Conservation (phyloP, 2,113 vertebrate species). For the Micronisus gabar region DNA sequence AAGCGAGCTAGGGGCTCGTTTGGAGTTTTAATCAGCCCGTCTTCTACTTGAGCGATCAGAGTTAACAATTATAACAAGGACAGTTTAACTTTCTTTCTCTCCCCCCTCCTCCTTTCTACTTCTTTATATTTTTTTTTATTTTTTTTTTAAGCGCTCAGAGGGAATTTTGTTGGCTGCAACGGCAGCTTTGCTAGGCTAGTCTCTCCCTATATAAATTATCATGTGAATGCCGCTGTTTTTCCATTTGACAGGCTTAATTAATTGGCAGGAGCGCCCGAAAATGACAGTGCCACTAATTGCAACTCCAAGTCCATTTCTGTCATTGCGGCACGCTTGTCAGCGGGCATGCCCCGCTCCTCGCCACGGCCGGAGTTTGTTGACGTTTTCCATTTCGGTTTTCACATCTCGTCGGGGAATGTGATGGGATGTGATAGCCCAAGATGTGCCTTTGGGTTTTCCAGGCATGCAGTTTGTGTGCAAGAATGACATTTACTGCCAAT, state of each 20-base stretch:
- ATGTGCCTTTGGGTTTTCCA: slow-evolving; percentile 44
- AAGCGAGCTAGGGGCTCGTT: slow-evolving; percentile 80
- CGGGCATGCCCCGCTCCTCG: slow-evolving; percentile 63
- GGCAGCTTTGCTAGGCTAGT: slow-evolving; percentile 57
- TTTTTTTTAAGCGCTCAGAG: slow-evolving; percentile 45
- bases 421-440: slow-evolving; percentile 44
- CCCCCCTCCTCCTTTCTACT: not conserved
- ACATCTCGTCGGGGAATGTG: slow-evolving; percentile 19
- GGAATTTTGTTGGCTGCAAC: slow-evolving; percentile 59
- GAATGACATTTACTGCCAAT: slow-evolving; percentile 67
- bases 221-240: slow-evolving; percentile 78
- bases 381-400: slow-evolving; percentile 61
- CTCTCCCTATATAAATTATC: slow-evolving; percentile 86
- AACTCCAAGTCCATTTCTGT: slow-evolving; percentile 84
- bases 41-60: slow-evolving; percentile 76
- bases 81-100: slow-evolving; percentile 75
- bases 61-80: slow-evolving; percentile 80
- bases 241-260: slow-evolving; percentile 89
- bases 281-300: slow-evolving; percentile 89
- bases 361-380: slow-evolving; percentile 10
- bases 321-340: slow-evolving; percentile 69
- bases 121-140: not conserved
- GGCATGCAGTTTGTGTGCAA: not conserved
- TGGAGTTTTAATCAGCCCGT: slow-evolving; percentile 83
- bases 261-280: slow-evolving; percentile 83